These are phyloP conservation scores for Saturnia pavonia DNA, from an alignment of 2,888 invertebrate species.

Conservation along the genomic window DNA sequence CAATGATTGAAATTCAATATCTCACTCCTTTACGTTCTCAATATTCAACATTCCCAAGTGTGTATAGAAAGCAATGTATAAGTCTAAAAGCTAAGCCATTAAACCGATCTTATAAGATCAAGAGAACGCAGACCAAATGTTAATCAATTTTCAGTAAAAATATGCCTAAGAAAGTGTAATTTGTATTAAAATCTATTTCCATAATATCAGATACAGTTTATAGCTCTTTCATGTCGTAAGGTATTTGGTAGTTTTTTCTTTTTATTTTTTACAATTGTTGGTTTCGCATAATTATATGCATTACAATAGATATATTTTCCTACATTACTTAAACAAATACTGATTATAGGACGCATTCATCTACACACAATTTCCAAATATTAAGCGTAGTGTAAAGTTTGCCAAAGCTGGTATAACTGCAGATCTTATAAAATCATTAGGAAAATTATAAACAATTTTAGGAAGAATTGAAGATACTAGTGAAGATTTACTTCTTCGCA, in stretches of 20 bases:
- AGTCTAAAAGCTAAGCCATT: neutral
- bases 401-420: constrained; percentile 33
- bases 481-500: constrained; percentile 56
- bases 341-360: constrained; percentile 25
- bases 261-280: neutral
- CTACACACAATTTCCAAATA: constrained; percentile 25
- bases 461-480: neutral
- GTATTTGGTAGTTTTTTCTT: neutral
- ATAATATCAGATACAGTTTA: neutral
- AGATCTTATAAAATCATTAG: constrained; percentile 31
- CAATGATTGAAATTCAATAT: neutral
- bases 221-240: neutral
- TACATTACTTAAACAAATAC: constrained; percentile 16
- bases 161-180: neutral
- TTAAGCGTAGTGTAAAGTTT: constrained; percentile 32
- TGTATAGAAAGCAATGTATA: constrained; percentile 7
- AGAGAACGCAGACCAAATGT: neutral
- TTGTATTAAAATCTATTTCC: neutral
- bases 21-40: neutral
- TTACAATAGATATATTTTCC: constrained; percentile 5
- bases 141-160: neutral
- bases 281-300: neutral
- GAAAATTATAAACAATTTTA: constrained; percentile 22
- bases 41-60: neutral
- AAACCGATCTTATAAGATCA: neutral